A percentile compares a stretch with the other conserved stretches of the same genome.
Evolutionary conservation across 2,113 vertebrate species (phyloP).

Genomic region (Zapornia atra): DNA sequence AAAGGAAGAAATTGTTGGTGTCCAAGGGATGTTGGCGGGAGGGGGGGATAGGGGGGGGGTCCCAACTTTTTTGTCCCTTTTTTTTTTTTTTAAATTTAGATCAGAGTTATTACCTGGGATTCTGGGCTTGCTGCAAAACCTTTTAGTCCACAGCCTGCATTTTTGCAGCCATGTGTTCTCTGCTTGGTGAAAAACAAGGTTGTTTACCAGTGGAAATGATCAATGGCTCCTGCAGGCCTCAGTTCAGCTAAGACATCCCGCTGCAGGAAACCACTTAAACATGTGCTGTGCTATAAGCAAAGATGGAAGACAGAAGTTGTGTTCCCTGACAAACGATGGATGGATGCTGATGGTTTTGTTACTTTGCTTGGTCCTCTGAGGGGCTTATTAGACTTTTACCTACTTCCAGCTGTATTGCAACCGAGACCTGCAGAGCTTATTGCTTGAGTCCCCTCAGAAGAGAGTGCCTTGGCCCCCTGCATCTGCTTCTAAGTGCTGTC

Average conservation of each 20-base stretch:
- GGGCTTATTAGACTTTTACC: not conserved
- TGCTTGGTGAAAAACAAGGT: constrained; percentile 26
- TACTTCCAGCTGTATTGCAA: not conserved
- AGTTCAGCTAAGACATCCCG: not conserved
- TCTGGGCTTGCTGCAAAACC: not conserved
- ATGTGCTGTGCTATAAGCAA: not conserved
- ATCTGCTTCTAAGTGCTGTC: fast-evolving
- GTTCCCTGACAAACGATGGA: not conserved
- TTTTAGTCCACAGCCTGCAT: not conserved
- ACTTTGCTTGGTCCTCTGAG: not conserved
- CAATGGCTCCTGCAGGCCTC: constrained; percentile 26
- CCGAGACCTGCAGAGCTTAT: not conserved
- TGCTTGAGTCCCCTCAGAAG: not conserved
- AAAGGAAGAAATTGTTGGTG: not conserved
- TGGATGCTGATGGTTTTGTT: not conserved
- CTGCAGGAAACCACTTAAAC: constrained; percentile 36
- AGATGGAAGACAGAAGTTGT: not conserved
- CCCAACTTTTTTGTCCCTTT: not conserved
- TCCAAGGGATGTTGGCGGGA: not conserved
- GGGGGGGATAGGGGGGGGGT: not conserved
- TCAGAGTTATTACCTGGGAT: not conserved
- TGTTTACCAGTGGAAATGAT: constrained; percentile 43
- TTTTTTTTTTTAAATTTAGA: not conserved
- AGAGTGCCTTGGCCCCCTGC: not conserved
- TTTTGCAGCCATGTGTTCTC: not conserved